Conservation (phyloP, 2,888 invertebrate genomes). For the Drosophila subsilvestris region DNA sequence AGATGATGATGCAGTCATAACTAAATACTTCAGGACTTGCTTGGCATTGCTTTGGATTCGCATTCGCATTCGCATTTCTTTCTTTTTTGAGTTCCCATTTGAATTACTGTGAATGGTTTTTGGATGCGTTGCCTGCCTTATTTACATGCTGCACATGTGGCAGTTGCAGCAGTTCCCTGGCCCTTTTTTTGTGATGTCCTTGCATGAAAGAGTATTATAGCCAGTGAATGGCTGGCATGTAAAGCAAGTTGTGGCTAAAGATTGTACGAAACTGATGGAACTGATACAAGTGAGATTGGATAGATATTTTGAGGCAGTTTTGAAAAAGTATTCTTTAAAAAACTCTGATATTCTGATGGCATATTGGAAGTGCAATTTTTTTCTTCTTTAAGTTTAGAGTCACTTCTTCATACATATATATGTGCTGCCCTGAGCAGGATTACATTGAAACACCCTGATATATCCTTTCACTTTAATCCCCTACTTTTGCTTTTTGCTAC, state of each 20-base stretch:
- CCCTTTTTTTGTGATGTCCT: conserved; percentile 13
- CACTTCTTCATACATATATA: too few relatives aligned
- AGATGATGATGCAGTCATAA: conserved; percentile 46
- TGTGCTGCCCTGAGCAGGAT: not conserved
- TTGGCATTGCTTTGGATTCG: conserved; percentile 6
- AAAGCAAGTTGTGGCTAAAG: conserved; percentile 16
- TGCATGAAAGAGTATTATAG: conserved; percentile 19
- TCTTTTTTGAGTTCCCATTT: conserved; percentile 35
- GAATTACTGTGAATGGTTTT: conserved; percentile 43
- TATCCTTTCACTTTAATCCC: not conserved
- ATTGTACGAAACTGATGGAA: not conserved
- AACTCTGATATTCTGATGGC: not conserved
- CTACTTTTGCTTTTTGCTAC: not conserved
- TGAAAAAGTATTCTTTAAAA: not conserved
- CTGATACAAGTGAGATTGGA: not conserved
- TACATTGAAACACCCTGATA: not conserved
- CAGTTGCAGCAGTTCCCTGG: conserved; percentile 13
- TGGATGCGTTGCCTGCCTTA: conserved; percentile 37
- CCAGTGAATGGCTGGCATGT: conserved; percentile 19
- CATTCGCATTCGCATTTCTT: conserved; percentile 2
- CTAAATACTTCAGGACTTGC: conserved; percentile 64
- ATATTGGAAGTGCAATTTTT: too few relatives aligned
- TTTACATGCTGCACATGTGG: conserved; percentile 46
- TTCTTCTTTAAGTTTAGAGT: too few relatives aligned
- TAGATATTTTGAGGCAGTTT: not conserved